These are phyloP conservation scores for Phanerotoma sp. DNA, from an alignment of 2,888 invertebrate genomes.

Conservation along the genomic window DNA sequence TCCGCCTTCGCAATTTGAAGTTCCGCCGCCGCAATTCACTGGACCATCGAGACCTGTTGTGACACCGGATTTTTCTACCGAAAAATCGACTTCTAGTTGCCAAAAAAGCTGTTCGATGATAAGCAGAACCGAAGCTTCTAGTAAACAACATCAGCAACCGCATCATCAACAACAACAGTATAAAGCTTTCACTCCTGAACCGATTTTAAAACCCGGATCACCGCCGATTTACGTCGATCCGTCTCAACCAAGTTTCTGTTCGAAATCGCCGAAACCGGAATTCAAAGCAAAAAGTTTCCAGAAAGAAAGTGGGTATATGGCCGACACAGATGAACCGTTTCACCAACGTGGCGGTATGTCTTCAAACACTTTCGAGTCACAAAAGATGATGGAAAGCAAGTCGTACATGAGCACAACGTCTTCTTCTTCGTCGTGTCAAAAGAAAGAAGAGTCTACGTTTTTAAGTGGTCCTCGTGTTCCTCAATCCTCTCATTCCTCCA, in stretches of 20 bases:
- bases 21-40: constrained; percentile 51
- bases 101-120: constrained; percentile 41
- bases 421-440: constrained; percentile 21
- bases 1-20: constrained; percentile 62
- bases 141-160: constrained; percentile 39
- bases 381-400: constrained; percentile 48
- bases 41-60: constrained; percentile 44
- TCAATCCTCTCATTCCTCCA: too few relatives aligned
- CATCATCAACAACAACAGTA: constrained; percentile 36
- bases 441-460: constrained; percentile 11
- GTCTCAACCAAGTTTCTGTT: constrained; percentile 38
- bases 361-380: constrained; percentile 43
- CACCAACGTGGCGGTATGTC: constrained; percentile 41
- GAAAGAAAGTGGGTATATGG: constrained; percentile 68
- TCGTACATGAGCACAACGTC: constrained; percentile 45
- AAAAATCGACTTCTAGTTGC: constrained; percentile 4
- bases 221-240: constrained; percentile 53
- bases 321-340: constrained; percentile 70
- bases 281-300: constrained; percentile 58
- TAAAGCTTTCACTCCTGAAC: constrained; percentile 34
- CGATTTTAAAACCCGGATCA: constrained; percentile 50
- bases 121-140: constrained; percentile 41
- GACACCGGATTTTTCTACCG: constrained; percentile 34
- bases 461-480: constrained; percentile 7
- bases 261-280: constrained; percentile 54